Percentiles rank a stretch among this genome's conserved stretches.
Conservation (phyloP, 1,140 invertebrate genomes). For the Pygmarrhopalites habei region DNA sequence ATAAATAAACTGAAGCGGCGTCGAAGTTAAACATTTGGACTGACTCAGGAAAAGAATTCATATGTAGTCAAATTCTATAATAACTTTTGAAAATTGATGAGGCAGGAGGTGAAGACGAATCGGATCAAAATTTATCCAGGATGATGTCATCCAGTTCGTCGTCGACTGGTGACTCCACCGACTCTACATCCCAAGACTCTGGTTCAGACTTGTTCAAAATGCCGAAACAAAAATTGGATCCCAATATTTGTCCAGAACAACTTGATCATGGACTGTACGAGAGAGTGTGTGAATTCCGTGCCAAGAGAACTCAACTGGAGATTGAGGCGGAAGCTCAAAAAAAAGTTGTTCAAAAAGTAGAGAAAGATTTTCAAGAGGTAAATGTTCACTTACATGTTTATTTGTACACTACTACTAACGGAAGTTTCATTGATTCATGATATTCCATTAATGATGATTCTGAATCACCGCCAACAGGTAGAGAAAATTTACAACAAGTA, state of each 20-base stretch:
- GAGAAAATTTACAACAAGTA: slow-evolving; percentile 18
- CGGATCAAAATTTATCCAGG: not conserved
- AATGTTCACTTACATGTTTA: no score
- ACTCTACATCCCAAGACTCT: slow-evolving; percentile 24
- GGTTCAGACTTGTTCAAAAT: slow-evolving; percentile 25
- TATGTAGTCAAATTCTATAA: no score
- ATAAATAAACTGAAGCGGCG: no score
- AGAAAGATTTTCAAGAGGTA: slow-evolving; percentile 10
- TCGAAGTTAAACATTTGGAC: no score
- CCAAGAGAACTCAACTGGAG: slow-evolving; percentile 22
- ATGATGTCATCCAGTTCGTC: not conserved
- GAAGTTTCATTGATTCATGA: no score
- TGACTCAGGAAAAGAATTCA: no score
- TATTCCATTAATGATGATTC: no score
- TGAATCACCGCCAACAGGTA: no score
- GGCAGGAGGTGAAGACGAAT: slow-evolving; percentile 12
- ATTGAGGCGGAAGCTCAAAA: slow-evolving; percentile 25
- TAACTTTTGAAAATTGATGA: no score
- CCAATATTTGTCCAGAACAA: slow-evolving; percentile 32
- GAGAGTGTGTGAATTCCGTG: slow-evolving; percentile 21
- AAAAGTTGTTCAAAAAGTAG: slow-evolving; percentile 19
- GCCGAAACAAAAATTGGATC: slow-evolving; percentile 25
- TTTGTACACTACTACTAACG: no score
- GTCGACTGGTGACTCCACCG: slow-evolving; percentile 12
- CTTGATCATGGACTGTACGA: slow-evolving; percentile 27